These are phyloP conservation scores for Andrena camellia DNA, from an alignment of 2,888 invertebrate genomes.

Conservation along the genomic window DNA sequence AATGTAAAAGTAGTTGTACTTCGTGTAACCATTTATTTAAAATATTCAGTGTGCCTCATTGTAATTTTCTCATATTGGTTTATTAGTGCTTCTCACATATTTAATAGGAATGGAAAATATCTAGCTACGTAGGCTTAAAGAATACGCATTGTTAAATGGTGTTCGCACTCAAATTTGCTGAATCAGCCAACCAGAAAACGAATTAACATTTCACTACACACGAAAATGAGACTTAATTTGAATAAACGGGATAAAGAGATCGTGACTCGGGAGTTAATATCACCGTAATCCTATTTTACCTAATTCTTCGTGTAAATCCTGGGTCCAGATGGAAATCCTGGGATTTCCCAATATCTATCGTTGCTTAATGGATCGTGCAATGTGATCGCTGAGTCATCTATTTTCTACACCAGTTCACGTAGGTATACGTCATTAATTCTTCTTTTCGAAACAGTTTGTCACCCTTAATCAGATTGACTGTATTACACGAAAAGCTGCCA, in stretches of 20 bases:
- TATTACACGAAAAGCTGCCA: neutral
- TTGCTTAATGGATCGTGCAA: constrained; percentile 14
- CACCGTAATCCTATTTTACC: constrained; percentile 29
- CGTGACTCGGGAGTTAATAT: constrained; percentile 19
- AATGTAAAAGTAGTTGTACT: no score
- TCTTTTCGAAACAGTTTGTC: neutral
- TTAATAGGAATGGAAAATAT: neutral
- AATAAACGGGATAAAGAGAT: constrained; percentile 20
- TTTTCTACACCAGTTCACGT: neutral
- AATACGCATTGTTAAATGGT: neutral
- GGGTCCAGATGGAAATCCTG: neutral
- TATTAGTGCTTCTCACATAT: no score
- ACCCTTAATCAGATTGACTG: neutral
- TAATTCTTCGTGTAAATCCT: constrained; percentile 33
- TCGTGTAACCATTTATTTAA: no score
- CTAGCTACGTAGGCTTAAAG: neutral
- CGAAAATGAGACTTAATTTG: constrained; percentile 19
- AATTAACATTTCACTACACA: neutral
- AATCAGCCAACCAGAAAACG: neutral
- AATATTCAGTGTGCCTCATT: no score
- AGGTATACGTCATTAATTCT: neutral
- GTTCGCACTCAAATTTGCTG: neutral
- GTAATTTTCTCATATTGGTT: no score
- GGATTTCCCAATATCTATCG: neutral
- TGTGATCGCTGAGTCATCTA: constrained; percentile 9